Evolutionary conservation across 2,797 vertebrate genomes (phyloP).

Genomic region (Gadopsis bispinosus): DNA sequence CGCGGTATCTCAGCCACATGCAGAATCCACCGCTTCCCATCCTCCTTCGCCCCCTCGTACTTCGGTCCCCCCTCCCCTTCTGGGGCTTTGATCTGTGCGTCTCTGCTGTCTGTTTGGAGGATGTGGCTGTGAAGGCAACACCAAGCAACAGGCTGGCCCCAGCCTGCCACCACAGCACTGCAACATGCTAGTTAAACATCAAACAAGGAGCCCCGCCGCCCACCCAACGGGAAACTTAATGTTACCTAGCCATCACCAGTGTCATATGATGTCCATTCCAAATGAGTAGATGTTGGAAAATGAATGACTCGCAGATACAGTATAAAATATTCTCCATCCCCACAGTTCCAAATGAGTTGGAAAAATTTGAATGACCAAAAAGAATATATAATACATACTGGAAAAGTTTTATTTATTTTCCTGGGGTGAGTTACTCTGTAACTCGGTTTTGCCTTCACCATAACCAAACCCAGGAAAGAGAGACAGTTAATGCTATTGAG

Average conservation of each 20-base stretch:
- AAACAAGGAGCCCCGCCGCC: slow-evolving; percentile 17
- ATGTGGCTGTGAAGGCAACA: slow-evolving; percentile 48
- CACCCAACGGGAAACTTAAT: background rate
- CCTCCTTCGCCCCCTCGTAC: slow-evolving; percentile 5
- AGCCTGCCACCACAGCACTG: slow-evolving; percentile 38
- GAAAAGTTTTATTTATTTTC: background rate
- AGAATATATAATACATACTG: background rate
- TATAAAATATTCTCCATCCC: background rate
- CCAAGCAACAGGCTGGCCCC: slow-evolving; percentile 39
- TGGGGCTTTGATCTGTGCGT: slow-evolving; percentile 65
- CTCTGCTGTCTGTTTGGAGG: slow-evolving; percentile 52
- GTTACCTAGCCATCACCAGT: slow-evolving; percentile 4
- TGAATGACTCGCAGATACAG: background rate
- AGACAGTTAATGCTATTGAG: background rate
- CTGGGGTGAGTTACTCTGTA: no score
- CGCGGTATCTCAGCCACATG: slow-evolving; percentile 59
- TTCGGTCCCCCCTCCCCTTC: slow-evolving; percentile 38
- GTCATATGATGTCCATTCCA: background rate
- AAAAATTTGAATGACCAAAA: background rate
- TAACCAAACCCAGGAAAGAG: no score
- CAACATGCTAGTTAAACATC: slow-evolving; percentile 73
- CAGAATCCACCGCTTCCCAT: slow-evolving; percentile 31
- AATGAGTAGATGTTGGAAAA: background rate
- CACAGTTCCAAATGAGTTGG: background rate
- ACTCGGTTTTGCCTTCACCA: no score